Evolutionary conservation across 2,797 vertebrate species (phyloP), one percentile per base, ranked within the genome.

Genomic region (Nyctibius grandis): DNA sequence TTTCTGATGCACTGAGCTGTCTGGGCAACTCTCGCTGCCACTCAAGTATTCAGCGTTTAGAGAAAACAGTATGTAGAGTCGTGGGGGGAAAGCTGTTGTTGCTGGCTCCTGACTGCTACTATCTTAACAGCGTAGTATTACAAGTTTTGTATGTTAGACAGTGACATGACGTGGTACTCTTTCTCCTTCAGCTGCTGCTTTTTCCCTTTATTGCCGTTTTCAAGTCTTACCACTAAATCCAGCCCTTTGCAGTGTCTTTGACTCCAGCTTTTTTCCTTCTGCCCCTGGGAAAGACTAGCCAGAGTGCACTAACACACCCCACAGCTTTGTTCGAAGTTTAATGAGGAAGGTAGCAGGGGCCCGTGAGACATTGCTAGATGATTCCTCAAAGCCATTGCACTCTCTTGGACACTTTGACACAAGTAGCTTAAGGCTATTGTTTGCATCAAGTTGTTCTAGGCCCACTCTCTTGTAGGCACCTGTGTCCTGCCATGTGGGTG

Each of bases 261-360:
- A 91, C 94, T 95, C 47, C 93, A 88, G 83, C 73, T 88, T 87
- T 87, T 95, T 93, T 78, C 56, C 50, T 57, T 64, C 77, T 89
- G 3, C 88, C 90, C 61, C 21, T 75, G 90, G 93, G 93, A 83
- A 91, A 45, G 79, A 72, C 68, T 42, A 86, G 85, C 83, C 6
- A 6, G 74, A 91, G 82, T 57, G 77, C 78, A 53, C 83, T 82
- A 95, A 90, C 89, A 76, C n/a, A 72, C 91, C 88, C 91, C 3
- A 61, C 88, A 86, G 96, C 93, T 93, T 84, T 88, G 80, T 94
- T 94, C 0, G 2, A 94, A 83, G 91, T 95, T 96, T 96, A 97
- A 96, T 95, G 95, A 97, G 96, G 94, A 95, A 91, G 79, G 94
- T 93, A 90, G 88, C 11, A 5, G 83, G 85, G 83, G 69, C 94